phyloP scores from a whole-genome alignment of 2,113 vertebrate species.

The Xiphorhynchus elegans region DNA sequence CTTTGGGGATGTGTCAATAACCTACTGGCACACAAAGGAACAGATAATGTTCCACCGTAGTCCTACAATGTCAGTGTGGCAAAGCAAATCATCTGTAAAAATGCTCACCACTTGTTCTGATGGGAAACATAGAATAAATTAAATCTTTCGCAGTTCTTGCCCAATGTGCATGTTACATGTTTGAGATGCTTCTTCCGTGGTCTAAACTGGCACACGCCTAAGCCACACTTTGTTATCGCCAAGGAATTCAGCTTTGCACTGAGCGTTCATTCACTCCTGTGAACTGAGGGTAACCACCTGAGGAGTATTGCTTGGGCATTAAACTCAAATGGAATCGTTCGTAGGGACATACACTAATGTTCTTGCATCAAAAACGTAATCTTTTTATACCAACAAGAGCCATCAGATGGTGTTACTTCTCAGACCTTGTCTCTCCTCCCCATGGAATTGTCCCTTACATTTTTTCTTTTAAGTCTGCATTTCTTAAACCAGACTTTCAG shows the following conservation, averaged over 20 bases:
- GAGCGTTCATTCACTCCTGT: fast-evolving
- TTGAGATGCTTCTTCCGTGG: background rate
- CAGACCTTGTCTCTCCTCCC: background rate
- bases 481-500: background rate
- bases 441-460: background rate
- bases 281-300: background rate
- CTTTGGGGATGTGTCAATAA: background rate
- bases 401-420: background rate
- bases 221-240: background rate
- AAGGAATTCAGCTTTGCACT: background rate
- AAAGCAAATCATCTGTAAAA: background rate
- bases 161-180: background rate
- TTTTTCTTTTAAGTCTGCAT: background rate
- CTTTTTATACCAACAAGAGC: background rate
- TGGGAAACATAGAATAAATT: background rate
- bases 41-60: background rate
- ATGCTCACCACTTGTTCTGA: background rate
- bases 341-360: background rate
- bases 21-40: background rate
- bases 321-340: background rate
- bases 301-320: background rate
- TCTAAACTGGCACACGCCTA: background rate
- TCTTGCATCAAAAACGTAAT: background rate
- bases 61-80: background rate
- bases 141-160: background rate